A percentile compares a stretch with the other conserved stretches of the same genome.
phyloP scores from a whole-genome alignment of 2,797 vertebrate species.

The Balearica regulorum region DNA sequence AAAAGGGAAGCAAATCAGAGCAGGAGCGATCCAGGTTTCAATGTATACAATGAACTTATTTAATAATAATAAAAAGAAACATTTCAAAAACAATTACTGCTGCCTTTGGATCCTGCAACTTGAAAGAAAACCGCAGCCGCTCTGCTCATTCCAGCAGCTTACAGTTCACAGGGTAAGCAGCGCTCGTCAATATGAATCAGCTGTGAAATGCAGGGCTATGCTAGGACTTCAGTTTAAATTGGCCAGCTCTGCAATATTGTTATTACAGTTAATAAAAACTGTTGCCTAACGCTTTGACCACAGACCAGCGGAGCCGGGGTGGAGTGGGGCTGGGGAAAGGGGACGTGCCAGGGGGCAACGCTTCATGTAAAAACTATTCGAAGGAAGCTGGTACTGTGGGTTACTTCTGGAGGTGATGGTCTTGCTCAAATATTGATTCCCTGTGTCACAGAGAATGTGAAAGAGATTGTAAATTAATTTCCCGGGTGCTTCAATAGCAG shows the following conservation, averaged over 20 bases:
- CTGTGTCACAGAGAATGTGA: neutral
- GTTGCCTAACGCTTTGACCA: constrained; percentile 29
- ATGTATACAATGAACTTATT: constrained; percentile 9
- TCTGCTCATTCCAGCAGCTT: constrained; percentile 35
- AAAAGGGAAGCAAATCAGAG: constrained; percentile 18
- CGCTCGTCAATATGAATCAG: constrained; percentile 40
- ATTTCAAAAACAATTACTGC: constrained; percentile 62
- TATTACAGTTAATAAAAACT: constrained; percentile 51
- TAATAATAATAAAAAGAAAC: constrained; percentile 64
- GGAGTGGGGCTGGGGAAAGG: neutral
- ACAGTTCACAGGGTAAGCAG: constrained; percentile 49
- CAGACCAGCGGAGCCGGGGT: neutral
- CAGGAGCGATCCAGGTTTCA: constrained; percentile 5
- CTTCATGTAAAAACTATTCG: neutral
- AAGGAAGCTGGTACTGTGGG: neutral
- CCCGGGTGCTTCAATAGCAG: neutral
- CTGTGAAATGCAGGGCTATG: constrained; percentile 2
- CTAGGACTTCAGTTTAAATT: constrained; percentile 38
- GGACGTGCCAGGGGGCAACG: neutral
- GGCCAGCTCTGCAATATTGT: constrained; percentile 22
- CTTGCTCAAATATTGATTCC: neutral
- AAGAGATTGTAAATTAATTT: neutral
- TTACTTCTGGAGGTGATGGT: neutral
- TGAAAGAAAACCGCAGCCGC: constrained; percentile 54
- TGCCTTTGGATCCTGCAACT: constrained; percentile 58